phyloP scores from a whole-genome alignment of 2,888 invertebrate species.

The Syritta pipiens region DNA sequence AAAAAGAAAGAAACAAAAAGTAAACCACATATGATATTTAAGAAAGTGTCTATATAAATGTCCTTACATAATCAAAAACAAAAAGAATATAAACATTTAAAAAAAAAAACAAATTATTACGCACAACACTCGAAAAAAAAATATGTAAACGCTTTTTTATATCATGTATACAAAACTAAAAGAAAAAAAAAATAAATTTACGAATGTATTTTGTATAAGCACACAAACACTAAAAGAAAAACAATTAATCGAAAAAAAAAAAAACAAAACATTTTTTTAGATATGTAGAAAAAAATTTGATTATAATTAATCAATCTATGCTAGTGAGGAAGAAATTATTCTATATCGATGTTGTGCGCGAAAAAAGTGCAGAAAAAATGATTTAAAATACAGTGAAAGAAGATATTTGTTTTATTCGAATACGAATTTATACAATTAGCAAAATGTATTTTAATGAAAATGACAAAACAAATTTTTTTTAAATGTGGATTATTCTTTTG shows the following conservation, averaged over 20 bases:
- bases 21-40: not conserved
- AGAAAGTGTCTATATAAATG: not conserved
- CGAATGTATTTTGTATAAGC: constrained; percentile 29
- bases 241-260: constrained; percentile 8
- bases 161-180: constrained; percentile 30
- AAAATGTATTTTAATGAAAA: not conserved
- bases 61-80: constrained; percentile 16
- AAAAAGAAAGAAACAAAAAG: too few species aligned
- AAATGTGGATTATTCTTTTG: too few species aligned
- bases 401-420: too few species aligned
- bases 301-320: constrained; percentile 5
- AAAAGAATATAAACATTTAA: too few species aligned
- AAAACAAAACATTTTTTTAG: not conserved
- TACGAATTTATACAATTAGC: constrained; percentile 47
- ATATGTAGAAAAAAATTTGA: not conserved
- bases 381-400: not conserved
- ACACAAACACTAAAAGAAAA: too few species aligned
- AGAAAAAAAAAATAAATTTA: constrained; percentile 11
- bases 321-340: constrained; percentile 37
- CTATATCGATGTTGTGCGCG: constrained; percentile 23
- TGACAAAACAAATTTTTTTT: not conserved
- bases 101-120: constrained; percentile 10
- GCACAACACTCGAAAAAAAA: constrained; percentile 42
- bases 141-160: constrained; percentile 39
- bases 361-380: constrained; percentile 13